Percentiles rank a stretch among this genome's conserved stretches.
phyloP scores from a whole-genome alignment of 2,888 invertebrate species.

The Phyto melanocephala region DNA sequence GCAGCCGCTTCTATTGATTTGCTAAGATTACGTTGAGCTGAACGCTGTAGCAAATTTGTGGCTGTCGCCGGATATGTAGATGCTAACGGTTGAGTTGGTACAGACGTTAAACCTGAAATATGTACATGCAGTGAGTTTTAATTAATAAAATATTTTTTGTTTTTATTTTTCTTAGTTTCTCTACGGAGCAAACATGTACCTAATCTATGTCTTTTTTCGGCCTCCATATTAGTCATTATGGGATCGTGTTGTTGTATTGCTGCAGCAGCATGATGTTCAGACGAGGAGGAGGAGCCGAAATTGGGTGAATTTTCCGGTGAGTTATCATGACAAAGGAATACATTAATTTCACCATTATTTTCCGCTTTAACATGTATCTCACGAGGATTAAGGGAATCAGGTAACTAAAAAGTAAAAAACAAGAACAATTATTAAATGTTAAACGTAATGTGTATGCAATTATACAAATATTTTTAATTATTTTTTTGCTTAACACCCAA shows the following conservation, averaged over 20 bases:
- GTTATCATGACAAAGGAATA: constrained; percentile 94
- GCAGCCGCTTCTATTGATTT: constrained; percentile 77
- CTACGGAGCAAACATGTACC: no score
- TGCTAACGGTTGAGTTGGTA: constrained; percentile 62
- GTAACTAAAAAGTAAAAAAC: constrained; percentile 80
- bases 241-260: constrained; percentile 79
- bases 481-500: background rate
- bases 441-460: no score
- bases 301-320: constrained; percentile 78
- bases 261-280: constrained; percentile 66
- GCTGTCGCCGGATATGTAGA: constrained; percentile 73
- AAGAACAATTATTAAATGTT: no score
- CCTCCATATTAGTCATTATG: constrained; percentile 82
- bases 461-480: background rate
- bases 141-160: background rate
- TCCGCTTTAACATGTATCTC: constrained; percentile 94
- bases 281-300: constrained; percentile 70
- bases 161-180: no score
- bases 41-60: constrained; percentile 68
- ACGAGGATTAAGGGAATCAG: constrained; percentile 83
- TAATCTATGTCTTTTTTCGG: constrained; percentile 79
- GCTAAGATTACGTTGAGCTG: constrained; percentile 79
- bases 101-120: constrained; percentile 59
- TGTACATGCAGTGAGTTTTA: background rate
- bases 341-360: constrained; percentile 94